Evolutionary conservation across 2,888 invertebrate species (phyloP).

Genomic region (Macaria liturata): DNA sequence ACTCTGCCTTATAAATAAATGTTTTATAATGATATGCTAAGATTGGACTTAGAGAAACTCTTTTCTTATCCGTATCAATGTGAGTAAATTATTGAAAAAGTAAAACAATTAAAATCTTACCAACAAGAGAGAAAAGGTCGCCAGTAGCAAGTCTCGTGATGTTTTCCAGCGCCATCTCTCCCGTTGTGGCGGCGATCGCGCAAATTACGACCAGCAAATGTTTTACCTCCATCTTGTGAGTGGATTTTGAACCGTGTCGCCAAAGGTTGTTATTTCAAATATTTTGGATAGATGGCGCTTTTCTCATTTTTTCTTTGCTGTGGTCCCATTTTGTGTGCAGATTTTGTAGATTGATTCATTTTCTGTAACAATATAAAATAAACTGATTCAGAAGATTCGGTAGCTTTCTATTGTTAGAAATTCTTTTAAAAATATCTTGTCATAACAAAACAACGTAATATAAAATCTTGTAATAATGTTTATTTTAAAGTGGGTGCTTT

Average conservation of each 20-base stretch:
- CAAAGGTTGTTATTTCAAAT: constrained; percentile 44
- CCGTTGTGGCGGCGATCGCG: constrained; percentile 44
- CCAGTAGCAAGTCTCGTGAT: constrained; percentile 84
- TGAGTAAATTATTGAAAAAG: no score
- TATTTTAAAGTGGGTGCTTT: no score
- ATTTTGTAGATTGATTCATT: constrained; percentile 33
- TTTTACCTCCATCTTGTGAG: constrained; percentile 61
- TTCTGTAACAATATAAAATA: constrained; percentile 41
- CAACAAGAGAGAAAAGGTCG: constrained; percentile 82
- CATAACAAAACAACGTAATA: no score
- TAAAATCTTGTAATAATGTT: no score
- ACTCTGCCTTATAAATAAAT: no score
- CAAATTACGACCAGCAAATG: constrained; percentile 46
- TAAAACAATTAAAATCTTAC: constrained; percentile 51
- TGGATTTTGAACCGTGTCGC: constrained; percentile 33
- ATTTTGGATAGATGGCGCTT: constrained; percentile 45
- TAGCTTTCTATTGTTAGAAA: no score
- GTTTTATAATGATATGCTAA: no score
- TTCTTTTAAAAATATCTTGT: no score
- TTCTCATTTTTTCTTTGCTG: constrained; percentile 20
- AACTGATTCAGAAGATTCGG: background rate
- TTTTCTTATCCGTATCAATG: no score
- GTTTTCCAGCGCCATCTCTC: constrained; percentile 73
- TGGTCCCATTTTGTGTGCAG: constrained; percentile 35
- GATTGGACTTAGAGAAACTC: no score